Evolutionary conservation across 1,140 invertebrate genomes (phyloP), one percentile per base, ranked within the genome.

Genomic region (Coenobita brevimanus): DNA sequence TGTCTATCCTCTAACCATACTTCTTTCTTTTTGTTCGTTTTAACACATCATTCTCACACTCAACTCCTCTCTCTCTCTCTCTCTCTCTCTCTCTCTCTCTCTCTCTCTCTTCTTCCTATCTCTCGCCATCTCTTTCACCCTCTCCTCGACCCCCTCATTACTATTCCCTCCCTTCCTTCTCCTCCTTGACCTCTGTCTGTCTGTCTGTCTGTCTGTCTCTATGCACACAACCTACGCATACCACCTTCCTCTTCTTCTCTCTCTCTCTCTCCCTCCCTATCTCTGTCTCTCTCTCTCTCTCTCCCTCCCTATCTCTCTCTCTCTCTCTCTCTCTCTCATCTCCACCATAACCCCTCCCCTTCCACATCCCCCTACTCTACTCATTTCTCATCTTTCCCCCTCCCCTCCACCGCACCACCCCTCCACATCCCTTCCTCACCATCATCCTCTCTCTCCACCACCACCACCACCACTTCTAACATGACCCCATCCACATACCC

Each of bases 221-320:
- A 3, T 4, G 10, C 67, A 3, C 15, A 27, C n/a, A 36, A 3
- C 27, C 30, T 30, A 3, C 24, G 4, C 67, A 1, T 71, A 17
- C 36, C 17, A 17, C 67, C n/a, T 33, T n/a, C 62, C n/a, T 17
- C 46, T 50, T 50, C 46, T 17, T n/a, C 62, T 50, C 46, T 50
- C 46, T 50, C 46, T 50, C 46, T 50, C 46, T 50, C 46, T 50
- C 46, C n/a, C 62, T 67, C 62, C 30, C 8, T 67, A 6, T 67
- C 62, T 67, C 62, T 67, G 6, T 67, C 62, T 67, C 62, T 67
- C 62, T 67, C 62, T 6, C 62, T 24, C 62, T 67, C 62, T 67
- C 62, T 67, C 62, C n/a, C 62, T 67, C 62, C n/a, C 62, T 67
- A 6, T 67, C 62, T 67, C 62, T 24, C n/a, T 24, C n/a, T 24